These are phyloP conservation scores for Aurelia aurita DNA, from an alignment of 30 jellyfish, hydroid and myxozoan species.

Conservation along the genomic window DNA sequence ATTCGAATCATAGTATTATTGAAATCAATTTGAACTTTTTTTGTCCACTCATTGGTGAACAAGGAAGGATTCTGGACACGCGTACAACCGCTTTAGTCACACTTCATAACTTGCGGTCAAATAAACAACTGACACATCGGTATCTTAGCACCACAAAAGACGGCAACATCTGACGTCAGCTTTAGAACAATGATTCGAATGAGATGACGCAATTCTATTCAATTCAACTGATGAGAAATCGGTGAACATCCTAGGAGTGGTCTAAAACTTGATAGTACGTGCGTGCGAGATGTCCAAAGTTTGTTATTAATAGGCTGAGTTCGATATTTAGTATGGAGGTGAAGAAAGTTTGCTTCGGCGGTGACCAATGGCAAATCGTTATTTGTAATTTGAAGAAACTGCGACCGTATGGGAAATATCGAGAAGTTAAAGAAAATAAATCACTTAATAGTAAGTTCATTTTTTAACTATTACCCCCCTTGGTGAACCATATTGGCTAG, in stretches of 20 bases:
- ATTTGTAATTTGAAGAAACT: slow-evolving; percentile 43
- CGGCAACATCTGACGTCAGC: too few relatives aligned
- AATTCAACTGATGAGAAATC: neutral
- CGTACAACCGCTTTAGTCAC: too few relatives aligned
- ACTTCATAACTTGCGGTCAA: too few relatives aligned
- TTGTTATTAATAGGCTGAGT: neutral
- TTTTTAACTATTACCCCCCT: neutral
- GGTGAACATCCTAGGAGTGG: neutral
- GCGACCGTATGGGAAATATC: slow-evolving; percentile 45
- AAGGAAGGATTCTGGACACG: too few relatives aligned
- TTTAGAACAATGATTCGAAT: too few relatives aligned
- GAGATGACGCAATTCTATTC: too few relatives aligned
- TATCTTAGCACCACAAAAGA: too few relatives aligned
- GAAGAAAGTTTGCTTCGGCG: slow-evolving; percentile 11
- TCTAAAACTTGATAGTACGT: neutral
- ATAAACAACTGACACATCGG: too few relatives aligned
- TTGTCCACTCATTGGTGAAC: too few relatives aligned
- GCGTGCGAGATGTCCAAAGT: neutral
- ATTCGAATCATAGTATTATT: too few relatives aligned
- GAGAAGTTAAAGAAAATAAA: neutral
- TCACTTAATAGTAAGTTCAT: neutral
- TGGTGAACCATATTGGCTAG: neutral
- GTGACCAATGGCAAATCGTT: slow-evolving; percentile 18
- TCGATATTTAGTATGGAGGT: slow-evolving; percentile 21
- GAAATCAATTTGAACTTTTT: too few relatives aligned